Percentiles rank a stretch among this genome's conserved stretches.
These are phyloP conservation scores for Erebia aethiops DNA, from an alignment of 2,888 invertebrate genomes.

Conservation along the genomic window DNA sequence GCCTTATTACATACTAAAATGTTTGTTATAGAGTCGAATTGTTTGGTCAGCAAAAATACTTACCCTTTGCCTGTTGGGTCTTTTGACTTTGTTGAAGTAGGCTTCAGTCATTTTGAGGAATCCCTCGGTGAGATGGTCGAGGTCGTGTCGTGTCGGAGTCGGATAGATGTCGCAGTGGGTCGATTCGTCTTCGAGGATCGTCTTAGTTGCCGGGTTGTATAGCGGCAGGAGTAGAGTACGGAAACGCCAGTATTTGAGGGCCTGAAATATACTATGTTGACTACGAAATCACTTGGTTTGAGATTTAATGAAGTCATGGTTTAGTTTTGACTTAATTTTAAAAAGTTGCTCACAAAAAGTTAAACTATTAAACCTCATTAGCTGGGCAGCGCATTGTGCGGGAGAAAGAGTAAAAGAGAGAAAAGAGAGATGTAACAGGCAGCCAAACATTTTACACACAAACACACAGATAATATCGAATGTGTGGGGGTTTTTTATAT, in stretches of 20 bases:
- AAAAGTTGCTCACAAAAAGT: too few species aligned
- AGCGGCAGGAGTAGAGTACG: constrained; percentile 94
- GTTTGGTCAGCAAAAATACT: constrained; percentile 54
- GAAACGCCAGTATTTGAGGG: constrained; percentile 95
- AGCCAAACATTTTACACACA: too few species aligned
- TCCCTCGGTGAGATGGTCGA: constrained; percentile 87
- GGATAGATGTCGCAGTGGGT: constrained; percentile 93
- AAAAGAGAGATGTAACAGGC: too few species aligned
- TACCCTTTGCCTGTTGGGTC: constrained; percentile 91
- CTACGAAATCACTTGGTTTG: too few species aligned
- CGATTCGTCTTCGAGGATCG: constrained; percentile 88
- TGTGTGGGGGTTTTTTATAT: too few species aligned
- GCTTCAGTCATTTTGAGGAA: constrained; percentile 93
- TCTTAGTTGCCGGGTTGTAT: constrained; percentile 90
- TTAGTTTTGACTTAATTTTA: too few species aligned
- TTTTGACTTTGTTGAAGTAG: constrained; percentile 94
- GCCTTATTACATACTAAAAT: neutral
- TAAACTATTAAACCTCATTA: too few species aligned
- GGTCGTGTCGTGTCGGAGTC: constrained; percentile 83
- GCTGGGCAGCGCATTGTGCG: too few species aligned
- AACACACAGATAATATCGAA: too few species aligned
- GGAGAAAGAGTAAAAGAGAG: too few species aligned
- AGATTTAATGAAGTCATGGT: too few species aligned
- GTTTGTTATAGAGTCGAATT: neutral
- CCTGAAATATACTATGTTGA: constrained; percentile 71